Base-by-base conservation (phyloP, 2,797 vertebrate species). In the Sphenopsis melanotis region DNA sequence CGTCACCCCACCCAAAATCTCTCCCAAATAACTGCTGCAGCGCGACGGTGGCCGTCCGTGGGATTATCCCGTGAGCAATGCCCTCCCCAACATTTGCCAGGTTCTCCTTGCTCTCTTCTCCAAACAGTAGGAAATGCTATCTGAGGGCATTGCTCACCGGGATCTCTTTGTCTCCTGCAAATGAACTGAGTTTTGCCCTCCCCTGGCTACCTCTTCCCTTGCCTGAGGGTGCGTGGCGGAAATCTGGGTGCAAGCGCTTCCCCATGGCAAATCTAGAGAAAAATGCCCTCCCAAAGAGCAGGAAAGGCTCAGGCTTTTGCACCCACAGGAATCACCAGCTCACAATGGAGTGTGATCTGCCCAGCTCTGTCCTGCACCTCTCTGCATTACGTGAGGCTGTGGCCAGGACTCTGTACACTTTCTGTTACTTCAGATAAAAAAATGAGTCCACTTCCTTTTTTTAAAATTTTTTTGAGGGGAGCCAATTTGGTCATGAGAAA, bases 41-140 rank as follows among this genome's bases (percentile, higher is more conserved):
- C 88, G 32, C 10, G 56, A 91, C 3, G 60, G 93, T 53, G 94
- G 89, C 93, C 39, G 2, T 83, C 91, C 94, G 11, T 56, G 87
- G 94, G 94, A 12, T 14, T 18, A 97, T 97, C 97, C 97, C 53
- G 80, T 39, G 95, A 97, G 96, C 97, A 97, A 97, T 97, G 96
- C 95, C 95, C 96, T 96, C 89, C 79, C 83, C 89, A 69, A 85
- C 84, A 46, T 78, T 42, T 60, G 87, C 94, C 18, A 1, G 61
- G 59, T 60, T 94, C 52, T 34, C 56, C 89, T 89, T 7, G 59
- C 21, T 86, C 80, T 88, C 81, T 82, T 74, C 96, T 79, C 93
- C 91, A 93, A 94, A 95, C 11, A 12, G 68, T 60, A 94, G 42
- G 66, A 46, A 91, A 84, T 32, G 15, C 78, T 93, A 66, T 20